Evolutionary conservation across 2,888 invertebrate genomes (phyloP), one percentile per base, ranked within the genome.

Genomic region (Dryomyza anilis): DNA sequence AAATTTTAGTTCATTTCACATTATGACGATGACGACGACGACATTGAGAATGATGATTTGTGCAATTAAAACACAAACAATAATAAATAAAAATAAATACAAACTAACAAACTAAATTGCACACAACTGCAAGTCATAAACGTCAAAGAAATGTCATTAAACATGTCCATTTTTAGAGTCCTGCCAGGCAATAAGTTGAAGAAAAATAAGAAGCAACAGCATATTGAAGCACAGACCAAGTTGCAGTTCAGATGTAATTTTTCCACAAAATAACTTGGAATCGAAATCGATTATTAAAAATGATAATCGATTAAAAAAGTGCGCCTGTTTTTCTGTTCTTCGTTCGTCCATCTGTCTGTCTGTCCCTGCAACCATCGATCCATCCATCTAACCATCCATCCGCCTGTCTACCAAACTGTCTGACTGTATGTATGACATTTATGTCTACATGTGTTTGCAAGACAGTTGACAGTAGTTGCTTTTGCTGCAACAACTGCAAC

Each of bases 201-300:
- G 55, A 19, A 14, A 30, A 30, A 14, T 16, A 19, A 55, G 55
- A 19, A 30, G 7, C 53, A n/a, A 12, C 1, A 46, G 19, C 27
- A 25, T n/a, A n/a, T n/a, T n/a, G n/a, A 36, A 36, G 36, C 29
- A n/a, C 43, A 8, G 52, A 14, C 36, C 57, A 52, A 60, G 8
- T 30, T 27, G 39, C 65, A 65, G 63, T 65, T 63, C 68, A 65
- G 60, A 61, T 66, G n/a, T n/a, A n/a, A 67, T 72, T 71, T 72
- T 70, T 63, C 67, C 68, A 36, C 29, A 53, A 61, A 61, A 53
- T 53, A 43, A 45, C 61, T 53, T 43, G 43, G 30, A 71, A 71
- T 73, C 73, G 71, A 76, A 79, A 77, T 78, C 79, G 82, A 81
- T 81, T 82, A 82, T 82, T 81, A 82, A 82, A 82, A 81, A 82